Evolutionary conservation across 2,888 invertebrate genomes (phyloP).

Genomic region (Volucella bombylans): DNA sequence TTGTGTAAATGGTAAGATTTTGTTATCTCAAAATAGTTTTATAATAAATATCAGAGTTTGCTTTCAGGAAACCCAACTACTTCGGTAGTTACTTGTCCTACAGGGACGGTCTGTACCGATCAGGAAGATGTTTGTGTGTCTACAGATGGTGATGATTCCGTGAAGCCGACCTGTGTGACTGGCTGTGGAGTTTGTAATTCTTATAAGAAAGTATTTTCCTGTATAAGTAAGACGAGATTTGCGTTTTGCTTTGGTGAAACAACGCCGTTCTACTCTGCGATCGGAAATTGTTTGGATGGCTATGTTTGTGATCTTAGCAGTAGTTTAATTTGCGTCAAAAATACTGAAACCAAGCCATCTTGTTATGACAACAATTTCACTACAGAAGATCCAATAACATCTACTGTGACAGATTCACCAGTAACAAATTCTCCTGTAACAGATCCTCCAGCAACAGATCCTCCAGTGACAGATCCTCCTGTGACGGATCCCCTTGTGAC

Average conservation of each 20-base stretch:
- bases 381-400: too few species aligned
- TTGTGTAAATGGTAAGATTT: conserved; percentile 46
- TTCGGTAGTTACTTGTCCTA: conserved; percentile 33
- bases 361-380: background rate
- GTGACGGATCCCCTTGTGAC: background rate
- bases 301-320: conserved; percentile 75
- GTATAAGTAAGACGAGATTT: conserved; percentile 77
- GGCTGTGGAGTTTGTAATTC: conserved; percentile 75
- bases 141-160: background rate
- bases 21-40: background rate
- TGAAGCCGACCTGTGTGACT: conserved; percentile 20
- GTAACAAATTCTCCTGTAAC: background rate
- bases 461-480: background rate
- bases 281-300: conserved; percentile 67
- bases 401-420: background rate
- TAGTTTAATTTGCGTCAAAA: conserved; percentile 66
- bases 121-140: conserved; percentile 22
- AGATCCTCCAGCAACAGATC: background rate
- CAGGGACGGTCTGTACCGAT: conserved; percentile 42
- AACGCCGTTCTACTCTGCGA: conserved; percentile 53
- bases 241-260: conserved; percentile 79
- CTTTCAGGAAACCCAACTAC: background rate
- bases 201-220: conserved; percentile 77
- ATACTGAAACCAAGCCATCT: conserved; percentile 14
- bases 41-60: background rate